These are phyloP conservation scores for Cheilosia vulpina DNA, from an alignment of 2,888 invertebrate species.

Conservation along the genomic window DNA sequence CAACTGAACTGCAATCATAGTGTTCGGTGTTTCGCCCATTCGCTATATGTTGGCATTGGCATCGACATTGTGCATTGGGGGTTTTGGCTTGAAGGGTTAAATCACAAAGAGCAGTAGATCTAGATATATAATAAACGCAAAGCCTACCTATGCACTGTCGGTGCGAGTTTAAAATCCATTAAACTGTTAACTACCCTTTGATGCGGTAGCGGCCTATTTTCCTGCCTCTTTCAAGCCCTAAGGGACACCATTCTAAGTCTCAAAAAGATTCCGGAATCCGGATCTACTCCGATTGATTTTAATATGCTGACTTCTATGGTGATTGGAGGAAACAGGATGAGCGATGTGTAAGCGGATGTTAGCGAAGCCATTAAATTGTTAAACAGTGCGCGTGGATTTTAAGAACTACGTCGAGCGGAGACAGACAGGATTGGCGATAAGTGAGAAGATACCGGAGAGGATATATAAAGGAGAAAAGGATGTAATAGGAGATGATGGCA, in stretches of 20 bases:
- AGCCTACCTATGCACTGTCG: not conserved
- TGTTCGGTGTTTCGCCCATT: conserved; percentile 12
- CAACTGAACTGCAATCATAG: conserved; percentile 25
- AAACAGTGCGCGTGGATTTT: conserved; percentile 64
- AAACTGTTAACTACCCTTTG: conserved; percentile 58
- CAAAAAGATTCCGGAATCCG: conserved; percentile 47
- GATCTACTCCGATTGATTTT: conserved; percentile 69
- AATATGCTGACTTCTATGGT: conserved; percentile 59
- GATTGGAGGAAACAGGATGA: conserved; percentile 69
- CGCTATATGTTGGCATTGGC: conserved; percentile 25
- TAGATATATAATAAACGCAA: not conserved
- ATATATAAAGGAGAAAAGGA: conserved; percentile 69
- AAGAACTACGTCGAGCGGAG: conserved; percentile 43
- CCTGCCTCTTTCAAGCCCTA: not conserved
- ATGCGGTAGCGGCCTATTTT: conserved; percentile 18
- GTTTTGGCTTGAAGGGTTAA: conserved; percentile 20
- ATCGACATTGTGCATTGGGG: conserved; percentile 11
- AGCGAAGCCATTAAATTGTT: conserved; percentile 67
- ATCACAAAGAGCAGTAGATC: not conserved
- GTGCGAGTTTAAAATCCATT: conserved; percentile 54
- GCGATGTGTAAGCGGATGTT: conserved; percentile 70
- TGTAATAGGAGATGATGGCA: conserved; percentile 73
- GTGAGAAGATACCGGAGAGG: conserved; percentile 65
- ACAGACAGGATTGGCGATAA: conserved; percentile 62
- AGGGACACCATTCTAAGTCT: conserved; percentile 32